Conservation (phyloP, 2,888 invertebrate genomes). For the Ceriagrion tenellum region DNA sequence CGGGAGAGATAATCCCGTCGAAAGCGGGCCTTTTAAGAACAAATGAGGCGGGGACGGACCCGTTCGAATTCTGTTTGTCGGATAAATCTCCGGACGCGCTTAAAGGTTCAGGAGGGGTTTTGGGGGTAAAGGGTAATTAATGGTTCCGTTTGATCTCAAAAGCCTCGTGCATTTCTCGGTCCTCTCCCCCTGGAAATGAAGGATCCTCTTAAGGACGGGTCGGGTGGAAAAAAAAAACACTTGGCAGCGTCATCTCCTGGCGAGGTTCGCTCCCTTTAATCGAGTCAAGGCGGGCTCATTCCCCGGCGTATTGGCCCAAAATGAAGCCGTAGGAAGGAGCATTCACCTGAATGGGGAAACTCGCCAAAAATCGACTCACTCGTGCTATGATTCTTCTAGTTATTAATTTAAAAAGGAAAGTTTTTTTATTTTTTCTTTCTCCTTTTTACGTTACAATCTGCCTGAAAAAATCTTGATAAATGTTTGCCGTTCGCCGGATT, state of each 20-base stretch:
- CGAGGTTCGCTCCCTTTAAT: not conserved
- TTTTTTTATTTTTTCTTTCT: no score
- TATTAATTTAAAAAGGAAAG: no score
- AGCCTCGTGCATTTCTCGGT: not conserved
- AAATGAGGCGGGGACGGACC: not conserved
- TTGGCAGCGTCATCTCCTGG: not conserved
- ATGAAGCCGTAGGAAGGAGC: not conserved
- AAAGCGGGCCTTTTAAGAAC: not conserved
- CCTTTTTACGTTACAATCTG: no score
- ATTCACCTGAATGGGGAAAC: not conserved
- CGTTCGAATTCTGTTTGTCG: constrained; percentile 24
- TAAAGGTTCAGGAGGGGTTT: not conserved
- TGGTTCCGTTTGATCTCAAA: constrained; percentile 24
- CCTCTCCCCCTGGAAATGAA: not conserved
- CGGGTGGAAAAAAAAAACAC: not conserved
- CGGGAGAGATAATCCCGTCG: not conserved
- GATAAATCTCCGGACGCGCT: not conserved
- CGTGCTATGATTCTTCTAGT: no score
- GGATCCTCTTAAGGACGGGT: not conserved
- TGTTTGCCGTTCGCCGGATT: no score
- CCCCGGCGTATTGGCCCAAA: not conserved
- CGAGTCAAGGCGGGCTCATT: not conserved
- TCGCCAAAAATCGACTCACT: not conserved
- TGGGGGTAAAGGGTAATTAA: not conserved
- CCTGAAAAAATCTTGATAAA: no score